Evolutionary conservation across 1,140 invertebrate species (phyloP).

Genomic region (Aphelenchoides avenae): DNA sequence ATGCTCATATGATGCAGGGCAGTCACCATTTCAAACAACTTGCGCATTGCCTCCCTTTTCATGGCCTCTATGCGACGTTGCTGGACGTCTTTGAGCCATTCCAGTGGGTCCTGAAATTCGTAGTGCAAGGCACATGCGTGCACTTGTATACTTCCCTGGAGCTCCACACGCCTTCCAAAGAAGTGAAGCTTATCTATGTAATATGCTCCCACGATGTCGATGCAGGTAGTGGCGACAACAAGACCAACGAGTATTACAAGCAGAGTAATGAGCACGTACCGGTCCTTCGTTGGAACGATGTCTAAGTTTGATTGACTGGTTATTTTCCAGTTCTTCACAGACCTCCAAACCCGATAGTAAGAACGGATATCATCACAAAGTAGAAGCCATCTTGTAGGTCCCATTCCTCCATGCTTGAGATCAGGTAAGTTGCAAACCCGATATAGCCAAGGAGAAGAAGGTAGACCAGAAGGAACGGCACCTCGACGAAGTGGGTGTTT

Average conservation of each 20-base stretch:
- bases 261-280: slow-evolving; percentile 40
- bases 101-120: slow-evolving; percentile 47
- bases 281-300: slow-evolving; percentile 52
- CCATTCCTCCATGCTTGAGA: slow-evolving; percentile 53
- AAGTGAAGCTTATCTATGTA: slow-evolving; percentile 58
- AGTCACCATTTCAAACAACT: slow-evolving; percentile 57
- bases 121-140: neutral
- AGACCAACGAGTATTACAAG: slow-evolving; percentile 50
- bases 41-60: slow-evolving; percentile 59
- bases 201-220: slow-evolving; percentile 57
- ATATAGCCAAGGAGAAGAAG: slow-evolving; percentile 49
- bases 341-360: slow-evolving; percentile 57
- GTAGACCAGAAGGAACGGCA: slow-evolving; percentile 51
- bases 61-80: slow-evolving; percentile 58
- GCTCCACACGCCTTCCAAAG: slow-evolving; percentile 51
- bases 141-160: slow-evolving; percentile 31
- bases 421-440: slow-evolving; percentile 37
- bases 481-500: slow-evolving; percentile 57
- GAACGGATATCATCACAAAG: slow-evolving; percentile 57
- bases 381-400: slow-evolving; percentile 42
- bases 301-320: slow-evolving; percentile 33
- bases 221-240: slow-evolving; percentile 54
- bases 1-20: slow-evolving; percentile 53
- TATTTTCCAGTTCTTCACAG: neutral
- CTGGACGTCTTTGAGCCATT: slow-evolving; percentile 58